A percentile compares a stretch with the other conserved stretches of the same genome.
Evolutionary conservation across 2,888 invertebrate species (phyloP).

Genomic region (Drosophila formosana): DNA sequence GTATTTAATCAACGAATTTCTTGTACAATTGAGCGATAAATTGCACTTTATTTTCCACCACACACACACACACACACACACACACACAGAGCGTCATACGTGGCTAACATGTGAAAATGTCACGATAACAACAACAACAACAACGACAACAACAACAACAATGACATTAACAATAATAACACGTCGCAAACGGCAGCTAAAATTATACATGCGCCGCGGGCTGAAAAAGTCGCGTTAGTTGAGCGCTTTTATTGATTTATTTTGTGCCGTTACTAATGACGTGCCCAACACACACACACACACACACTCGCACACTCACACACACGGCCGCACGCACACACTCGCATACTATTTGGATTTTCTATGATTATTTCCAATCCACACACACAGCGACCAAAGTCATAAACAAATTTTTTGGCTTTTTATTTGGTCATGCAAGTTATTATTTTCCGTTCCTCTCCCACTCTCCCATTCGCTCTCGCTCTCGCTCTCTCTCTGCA

Average conservation of each 20-base stretch:
- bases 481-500: background rate
- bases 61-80: conserved; percentile 10
- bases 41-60: conserved; percentile 32
- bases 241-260: conserved; percentile 75
- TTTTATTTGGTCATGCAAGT: conserved; percentile 66
- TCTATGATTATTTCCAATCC: conserved; percentile 59
- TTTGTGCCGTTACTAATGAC: conserved; percentile 75
- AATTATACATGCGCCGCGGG: conserved; percentile 66
- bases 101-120: conserved; percentile 20
- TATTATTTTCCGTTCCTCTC: conserved; percentile 32
- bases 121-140: conserved; percentile 25
- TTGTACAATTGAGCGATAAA: conserved; percentile 25
- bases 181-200: conserved; percentile 46
- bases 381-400: conserved; percentile 34
- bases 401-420: conserved; percentile 71
- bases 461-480: background rate
- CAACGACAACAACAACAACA: conserved; percentile 34
- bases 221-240: conserved; percentile 56
- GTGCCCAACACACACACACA: conserved; percentile 50
- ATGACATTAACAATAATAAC: conserved; percentile 54
- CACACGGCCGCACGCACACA: conserved; percentile 36
- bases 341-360: conserved; percentile 40
- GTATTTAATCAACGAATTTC: conserved; percentile 26
- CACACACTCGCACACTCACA: conserved; percentile 21
- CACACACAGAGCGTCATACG: background rate